These are phyloP conservation scores for Hippocampus zosterae DNA, from an alignment of 2,113 vertebrate species.

Conservation along the genomic window DNA sequence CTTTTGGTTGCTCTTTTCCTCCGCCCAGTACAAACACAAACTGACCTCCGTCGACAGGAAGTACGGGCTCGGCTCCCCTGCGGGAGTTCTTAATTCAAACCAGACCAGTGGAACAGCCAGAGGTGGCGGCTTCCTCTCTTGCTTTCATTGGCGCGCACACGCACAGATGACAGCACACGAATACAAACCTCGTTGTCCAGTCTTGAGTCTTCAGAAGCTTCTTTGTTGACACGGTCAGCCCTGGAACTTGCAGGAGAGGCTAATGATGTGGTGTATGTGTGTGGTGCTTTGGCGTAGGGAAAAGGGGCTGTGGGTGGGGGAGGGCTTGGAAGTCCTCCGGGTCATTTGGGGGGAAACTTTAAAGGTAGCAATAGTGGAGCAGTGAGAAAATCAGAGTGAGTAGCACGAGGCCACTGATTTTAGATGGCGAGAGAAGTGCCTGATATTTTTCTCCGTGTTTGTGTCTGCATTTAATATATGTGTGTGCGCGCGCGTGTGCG, in stretches of 20 bases:
- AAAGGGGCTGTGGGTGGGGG: neutral
- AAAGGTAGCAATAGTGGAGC: neutral
- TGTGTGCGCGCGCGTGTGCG: neutral
- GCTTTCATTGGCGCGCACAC: slow-evolving; percentile 18
- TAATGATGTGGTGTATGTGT: slow-evolving; percentile 20
- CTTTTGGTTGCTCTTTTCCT: slow-evolving; percentile 23
- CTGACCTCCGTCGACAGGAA: slow-evolving; percentile 66
- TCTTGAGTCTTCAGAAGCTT: slow-evolving; percentile 34
- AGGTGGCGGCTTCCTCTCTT: slow-evolving; percentile 56
- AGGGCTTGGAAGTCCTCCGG: slow-evolving; percentile 36
- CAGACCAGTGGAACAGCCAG: slow-evolving; percentile 74
- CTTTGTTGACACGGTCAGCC: slow-evolving; percentile 50
- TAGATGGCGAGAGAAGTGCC: slow-evolving; percentile 16
- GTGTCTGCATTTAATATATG: neutral
- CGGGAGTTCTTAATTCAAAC: slow-evolving; percentile 79
- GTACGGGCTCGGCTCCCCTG: slow-evolving; percentile 73
- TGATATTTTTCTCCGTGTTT: slow-evolving; percentile 21
- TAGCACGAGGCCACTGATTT: slow-evolving; percentile 14
- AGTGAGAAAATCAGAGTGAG: neutral
- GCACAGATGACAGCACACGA: slow-evolving; percentile 28
- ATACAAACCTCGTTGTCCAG: slow-evolving; percentile 38
- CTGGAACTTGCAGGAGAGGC: slow-evolving; percentile 46
- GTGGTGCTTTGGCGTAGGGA: neutral
- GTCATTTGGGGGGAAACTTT: slow-evolving; percentile 50
- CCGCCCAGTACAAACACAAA: slow-evolving; percentile 28